Percentiles rank a stretch among this genome's conserved stretches.
These are phyloP conservation scores for Acrobasis suavella DNA, from an alignment of 2,888 invertebrate genomes.

Conservation along the genomic window DNA sequence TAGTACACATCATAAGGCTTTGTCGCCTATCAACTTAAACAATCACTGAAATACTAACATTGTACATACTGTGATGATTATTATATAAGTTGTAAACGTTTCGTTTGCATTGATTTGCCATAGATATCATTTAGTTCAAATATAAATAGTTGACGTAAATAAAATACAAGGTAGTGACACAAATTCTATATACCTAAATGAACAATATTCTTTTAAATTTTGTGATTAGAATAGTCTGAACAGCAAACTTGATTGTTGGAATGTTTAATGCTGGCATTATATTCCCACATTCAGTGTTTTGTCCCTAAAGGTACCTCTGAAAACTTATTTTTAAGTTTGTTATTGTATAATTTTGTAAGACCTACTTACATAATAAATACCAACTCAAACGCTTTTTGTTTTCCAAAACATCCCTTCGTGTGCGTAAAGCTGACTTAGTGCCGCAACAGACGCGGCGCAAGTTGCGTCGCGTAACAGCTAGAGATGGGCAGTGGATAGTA, in stretches of 20 bases:
- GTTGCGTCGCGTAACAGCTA: too few species aligned
- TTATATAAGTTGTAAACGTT: conserved; percentile 57
- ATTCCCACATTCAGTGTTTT: conserved; percentile 10
- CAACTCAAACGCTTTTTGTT: background rate
- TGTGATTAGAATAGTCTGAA: background rate
- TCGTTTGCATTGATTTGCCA: conserved; percentile 54
- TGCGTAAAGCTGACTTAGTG: too few species aligned
- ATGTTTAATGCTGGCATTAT: conserved; percentile 3
- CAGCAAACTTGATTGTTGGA: background rate
- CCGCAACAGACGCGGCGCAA: too few species aligned
- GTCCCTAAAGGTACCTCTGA: conserved; percentile 13
- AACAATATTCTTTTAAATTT: background rate
- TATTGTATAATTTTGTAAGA: conserved; percentile 19
- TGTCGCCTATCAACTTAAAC: background rate
- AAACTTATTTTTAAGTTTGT: conserved; percentile 17
- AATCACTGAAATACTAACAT: conserved; percentile 6
- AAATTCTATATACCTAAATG: conserved; percentile 16
- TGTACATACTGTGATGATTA: conserved; percentile 71
- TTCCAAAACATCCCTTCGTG: too few species aligned
- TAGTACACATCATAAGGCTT: conserved; percentile 10
- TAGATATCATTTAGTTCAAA: conserved; percentile 54
- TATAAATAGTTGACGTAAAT: conserved; percentile 30
- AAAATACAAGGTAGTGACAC: conserved; percentile 31
- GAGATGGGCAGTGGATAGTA: too few species aligned
- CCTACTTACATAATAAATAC: conserved; percentile 17